phyloP scores from a whole-genome alignment of 2,888 invertebrate genomes.

The Galeopsomyia nigrocyanea region DNA sequence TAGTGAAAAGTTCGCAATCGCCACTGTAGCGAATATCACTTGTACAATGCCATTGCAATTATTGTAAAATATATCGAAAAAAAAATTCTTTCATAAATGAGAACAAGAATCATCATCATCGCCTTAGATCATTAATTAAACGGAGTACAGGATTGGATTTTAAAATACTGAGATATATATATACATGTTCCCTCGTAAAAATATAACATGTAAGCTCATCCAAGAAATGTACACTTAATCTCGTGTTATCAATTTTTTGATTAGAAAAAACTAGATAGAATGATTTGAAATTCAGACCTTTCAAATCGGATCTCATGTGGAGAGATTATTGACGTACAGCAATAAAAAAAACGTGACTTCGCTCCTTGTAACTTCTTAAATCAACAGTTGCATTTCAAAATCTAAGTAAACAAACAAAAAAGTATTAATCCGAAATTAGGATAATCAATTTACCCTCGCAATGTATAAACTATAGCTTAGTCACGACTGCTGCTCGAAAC shows the following conservation, averaged over 20 bases:
- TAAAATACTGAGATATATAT: slow-evolving; percentile 30
- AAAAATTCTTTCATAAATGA: slow-evolving; percentile 15
- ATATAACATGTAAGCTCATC: slow-evolving; percentile 7
- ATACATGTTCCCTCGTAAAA: slow-evolving; percentile 26
- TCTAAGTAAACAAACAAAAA: no score
- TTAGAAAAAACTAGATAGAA: background rate
- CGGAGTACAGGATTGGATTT: slow-evolving; percentile 35
- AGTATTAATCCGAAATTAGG: no score
- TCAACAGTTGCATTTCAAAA: no score
- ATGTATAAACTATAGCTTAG: no score
- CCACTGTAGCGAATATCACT: slow-evolving; percentile 33
- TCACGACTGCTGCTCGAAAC: no score
- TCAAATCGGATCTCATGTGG: no score
- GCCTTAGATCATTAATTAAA: slow-evolving; percentile 19
- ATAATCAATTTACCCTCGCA: no score
- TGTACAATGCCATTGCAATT: slow-evolving; percentile 26
- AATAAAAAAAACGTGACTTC: no score
- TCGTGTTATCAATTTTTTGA: background rate
- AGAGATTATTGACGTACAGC: no score
- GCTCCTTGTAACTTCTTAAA: no score
- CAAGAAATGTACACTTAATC: background rate
- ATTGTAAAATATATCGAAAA: background rate
- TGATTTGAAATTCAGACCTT: background rate
- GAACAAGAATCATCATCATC: slow-evolving; percentile 8
- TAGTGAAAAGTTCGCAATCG: slow-evolving; percentile 24